Evolutionary conservation across 2,888 invertebrate species (phyloP).

Genomic region (Pristionchus fissidentatus): DNA sequence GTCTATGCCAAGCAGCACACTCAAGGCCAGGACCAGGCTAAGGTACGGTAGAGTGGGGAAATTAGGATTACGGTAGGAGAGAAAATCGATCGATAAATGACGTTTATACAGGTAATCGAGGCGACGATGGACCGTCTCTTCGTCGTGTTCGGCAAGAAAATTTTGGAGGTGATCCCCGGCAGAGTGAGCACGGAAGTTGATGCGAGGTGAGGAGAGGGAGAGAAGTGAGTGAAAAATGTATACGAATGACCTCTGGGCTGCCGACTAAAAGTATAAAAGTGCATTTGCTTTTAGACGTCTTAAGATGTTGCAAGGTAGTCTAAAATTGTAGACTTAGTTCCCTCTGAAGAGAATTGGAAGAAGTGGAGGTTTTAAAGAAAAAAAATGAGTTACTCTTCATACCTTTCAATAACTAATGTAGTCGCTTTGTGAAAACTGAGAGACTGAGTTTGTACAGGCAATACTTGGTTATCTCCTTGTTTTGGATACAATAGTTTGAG

Average conservation of each 20-base stretch:
- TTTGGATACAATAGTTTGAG: too few relatives aligned
- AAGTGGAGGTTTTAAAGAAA: too few relatives aligned
- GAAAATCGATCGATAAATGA: background rate
- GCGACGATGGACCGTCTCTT: slow-evolving; percentile 88
- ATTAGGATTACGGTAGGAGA: background rate
- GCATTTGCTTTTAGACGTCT: too few relatives aligned
- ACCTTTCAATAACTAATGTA: too few relatives aligned
- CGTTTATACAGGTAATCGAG: slow-evolving; percentile 72
- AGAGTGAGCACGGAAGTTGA: slow-evolving; percentile 96
- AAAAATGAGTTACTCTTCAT: too few relatives aligned
- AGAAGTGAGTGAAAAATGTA: background rate
- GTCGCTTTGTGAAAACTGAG: too few relatives aligned
- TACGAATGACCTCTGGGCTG: too few relatives aligned
- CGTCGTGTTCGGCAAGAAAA: slow-evolving; percentile 95
- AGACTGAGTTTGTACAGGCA: too few relatives aligned
- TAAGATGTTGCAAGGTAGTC: too few relatives aligned
- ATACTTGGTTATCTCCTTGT: too few relatives aligned
- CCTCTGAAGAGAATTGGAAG: too few relatives aligned
- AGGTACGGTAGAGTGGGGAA: slow-evolving; percentile 29
- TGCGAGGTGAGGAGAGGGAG: slow-evolving; percentile 82
- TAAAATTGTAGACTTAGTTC: too few relatives aligned
- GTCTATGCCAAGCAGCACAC: slow-evolving; percentile 85
- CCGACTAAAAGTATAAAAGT: background rate
- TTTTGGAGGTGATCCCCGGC: slow-evolving; percentile 96
- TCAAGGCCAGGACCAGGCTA: slow-evolving; percentile 51